Base-by-base conservation (phyloP, 2,888 invertebrate genomes). In the Spisula solida region DNA sequence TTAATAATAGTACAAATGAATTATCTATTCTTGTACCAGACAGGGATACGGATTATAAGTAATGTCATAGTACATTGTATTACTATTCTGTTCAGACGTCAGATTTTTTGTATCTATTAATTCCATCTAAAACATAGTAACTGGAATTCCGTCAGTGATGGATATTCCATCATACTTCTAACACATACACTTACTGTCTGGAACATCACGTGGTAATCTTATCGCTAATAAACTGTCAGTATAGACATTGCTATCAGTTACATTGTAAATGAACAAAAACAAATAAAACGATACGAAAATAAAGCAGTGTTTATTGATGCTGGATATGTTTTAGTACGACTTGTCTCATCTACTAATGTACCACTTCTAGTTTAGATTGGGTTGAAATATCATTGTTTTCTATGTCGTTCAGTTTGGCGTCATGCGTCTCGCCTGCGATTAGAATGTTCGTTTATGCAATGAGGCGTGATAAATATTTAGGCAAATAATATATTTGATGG, bases 241-340 rank as follows among this genome's bases (percentile, higher is more conserved):
- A 25, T 5, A 66, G 60, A 25, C 60, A 25, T 66, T 66, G 60
- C 25, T 66, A 66, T 66, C 60, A 66, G 60, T 66, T 66, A 66
- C 60, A 66, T 66, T 5, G 25, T 25, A 66, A 66, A 66, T 66
- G 60, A 66, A 66, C 60, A 66, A 66, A n/a, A 66, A 66, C 60
- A 66, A 25, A 66, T 66, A 66, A 66, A 66, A 66, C 60, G 60
- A 66, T n/a, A 66, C 25, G 60, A 25, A 66, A 66, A 25, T 10
- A 66, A 66, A 25, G n/a, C 10, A 25, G 25, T 66, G 25, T 66
- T 66, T 66, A 66, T 66, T 66, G 60, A 25, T 25, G 60, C 1
- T 25, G 25, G n/a, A 66, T 66, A 66, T 66, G 60, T 25, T 66
- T 10, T 25, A 25, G n/a, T 66, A n/a, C 25, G n/a, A 8, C n/a